Conservation (phyloP, 2,113 vertebrate genomes). For the Anseranas semipalmata region DNA sequence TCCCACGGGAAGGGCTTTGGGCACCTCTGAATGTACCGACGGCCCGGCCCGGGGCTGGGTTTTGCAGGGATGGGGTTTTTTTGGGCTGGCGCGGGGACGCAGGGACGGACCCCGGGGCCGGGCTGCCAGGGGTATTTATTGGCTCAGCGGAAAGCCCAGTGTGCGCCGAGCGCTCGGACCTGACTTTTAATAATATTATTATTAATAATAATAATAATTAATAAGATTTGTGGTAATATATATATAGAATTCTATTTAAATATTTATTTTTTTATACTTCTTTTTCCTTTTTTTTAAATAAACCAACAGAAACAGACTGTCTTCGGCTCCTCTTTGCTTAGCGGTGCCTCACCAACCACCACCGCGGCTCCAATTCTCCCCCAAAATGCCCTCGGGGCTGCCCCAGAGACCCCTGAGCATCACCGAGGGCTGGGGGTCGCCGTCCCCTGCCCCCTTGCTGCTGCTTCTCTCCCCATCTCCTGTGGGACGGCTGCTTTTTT, state of each 20-base stretch:
- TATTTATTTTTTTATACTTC: constrained; percentile 72
- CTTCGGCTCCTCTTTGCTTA: neutral
- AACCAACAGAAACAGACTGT: neutral
- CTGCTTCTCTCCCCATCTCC: neutral
- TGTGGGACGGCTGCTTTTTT: neutral
- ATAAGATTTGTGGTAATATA: constrained; percentile 53
- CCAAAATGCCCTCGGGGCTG: rapidly evolving
- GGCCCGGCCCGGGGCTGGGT: neutral
- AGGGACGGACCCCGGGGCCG: neutral
- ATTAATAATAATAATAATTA: constrained; percentile 44
- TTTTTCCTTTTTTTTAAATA: constrained; percentile 23
- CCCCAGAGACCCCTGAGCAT: neutral
- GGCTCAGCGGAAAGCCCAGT: neutral
- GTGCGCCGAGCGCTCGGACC: neutral
- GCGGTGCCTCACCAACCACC: neutral
- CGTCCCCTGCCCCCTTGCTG: neutral
- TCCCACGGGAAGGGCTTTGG: neutral
- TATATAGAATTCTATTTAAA: constrained; percentile 38
- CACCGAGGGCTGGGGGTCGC: rapidly evolving
- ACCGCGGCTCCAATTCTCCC: neutral
- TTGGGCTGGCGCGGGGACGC: rapidly evolving
- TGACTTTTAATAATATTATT: constrained; percentile 13
- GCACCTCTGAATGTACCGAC: neutral
- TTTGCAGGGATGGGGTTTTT: neutral
- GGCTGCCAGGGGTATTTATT: constrained; percentile 29